These are phyloP conservation scores for Hemiprocne comata DNA, from an alignment of 2,113 vertebrate species.

Conservation along the genomic window DNA sequence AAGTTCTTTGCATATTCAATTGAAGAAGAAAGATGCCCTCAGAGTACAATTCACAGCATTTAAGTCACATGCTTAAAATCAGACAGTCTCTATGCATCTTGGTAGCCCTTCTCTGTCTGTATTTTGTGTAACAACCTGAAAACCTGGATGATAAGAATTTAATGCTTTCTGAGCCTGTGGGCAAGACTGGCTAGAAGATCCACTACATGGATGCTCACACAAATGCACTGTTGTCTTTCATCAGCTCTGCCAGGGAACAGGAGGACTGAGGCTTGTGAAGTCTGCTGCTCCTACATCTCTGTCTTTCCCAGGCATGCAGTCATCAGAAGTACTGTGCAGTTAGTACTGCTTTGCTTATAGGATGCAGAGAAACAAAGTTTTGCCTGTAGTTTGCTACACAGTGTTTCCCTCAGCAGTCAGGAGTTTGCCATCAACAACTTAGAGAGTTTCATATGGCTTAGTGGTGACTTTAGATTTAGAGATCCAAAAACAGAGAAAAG, in stretches of 20 bases:
- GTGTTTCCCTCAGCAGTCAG: background rate
- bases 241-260: background rate
- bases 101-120: background rate
- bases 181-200: background rate
- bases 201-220: background rate
- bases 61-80: constrained; percentile 31
- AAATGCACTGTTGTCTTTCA: background rate
- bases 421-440: background rate
- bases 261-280: background rate
- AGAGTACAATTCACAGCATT: background rate
- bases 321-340: background rate
- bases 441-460: background rate
- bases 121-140: constrained; percentile 34
- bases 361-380: background rate
- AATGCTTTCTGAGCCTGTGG: background rate
- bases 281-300: background rate
- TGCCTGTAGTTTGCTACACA: background rate
- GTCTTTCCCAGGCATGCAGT: background rate
- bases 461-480: background rate
- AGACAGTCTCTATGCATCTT: background rate
- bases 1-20: constrained; percentile 26
- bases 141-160: constrained; percentile 27
- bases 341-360: background rate
- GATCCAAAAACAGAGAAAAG: background rate
- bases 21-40: constrained; percentile 22